Evolutionary conservation across 2,888 invertebrate species (phyloP), one percentile per base, ranked within the genome.

Genomic region (Cryptus viduatorius): DNA sequence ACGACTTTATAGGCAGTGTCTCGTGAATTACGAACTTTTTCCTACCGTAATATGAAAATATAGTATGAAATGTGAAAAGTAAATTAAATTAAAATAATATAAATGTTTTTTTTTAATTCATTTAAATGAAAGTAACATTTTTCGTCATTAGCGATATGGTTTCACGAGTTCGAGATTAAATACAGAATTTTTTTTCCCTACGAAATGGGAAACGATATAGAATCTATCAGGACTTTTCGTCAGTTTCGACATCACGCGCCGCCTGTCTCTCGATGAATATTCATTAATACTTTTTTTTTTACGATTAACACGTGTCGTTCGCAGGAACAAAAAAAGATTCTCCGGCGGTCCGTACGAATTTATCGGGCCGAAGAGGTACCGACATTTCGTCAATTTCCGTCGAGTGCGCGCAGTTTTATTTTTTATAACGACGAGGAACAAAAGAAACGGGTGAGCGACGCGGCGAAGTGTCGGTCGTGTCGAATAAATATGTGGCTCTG

Each of bases 261-360:
- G 14, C 24, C 19, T 76, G 44, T 24, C 46, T 31, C 76, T 29
- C 44, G 72, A 50, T 84, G 80, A 81, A 84, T 84, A 84, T 84
- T 84, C 80, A 84, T 84, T 79, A 46, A 59, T n/a, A n/a, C 44
- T 73, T 79, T 56, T 72, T 29, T 31, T 53, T 71, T 64, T 80
- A 78, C 50, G 50, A 77, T 84, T 61, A 78, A 73, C 50, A 42
- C 56, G 64, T 16, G 53, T 75, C 14, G 46, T 12, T 50, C 48
- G 19, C 53, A 12, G 42, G 31, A 19, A 78, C 77, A 67, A 75
- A 71, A 50, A 12, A 37, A 71, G 46, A 44, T 37, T 65, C 42
- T 79, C 59, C 42, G 42, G 65, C 65, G 8, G 16, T 7, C 50
- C 31, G 44, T 10, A 14, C 29, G 59, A 29, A n/a, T 46, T 44